Evolutionary conservation across 2,113 vertebrate species (phyloP), one percentile per base, ranked within the genome.

Genomic region (Vidua macroura): DNA sequence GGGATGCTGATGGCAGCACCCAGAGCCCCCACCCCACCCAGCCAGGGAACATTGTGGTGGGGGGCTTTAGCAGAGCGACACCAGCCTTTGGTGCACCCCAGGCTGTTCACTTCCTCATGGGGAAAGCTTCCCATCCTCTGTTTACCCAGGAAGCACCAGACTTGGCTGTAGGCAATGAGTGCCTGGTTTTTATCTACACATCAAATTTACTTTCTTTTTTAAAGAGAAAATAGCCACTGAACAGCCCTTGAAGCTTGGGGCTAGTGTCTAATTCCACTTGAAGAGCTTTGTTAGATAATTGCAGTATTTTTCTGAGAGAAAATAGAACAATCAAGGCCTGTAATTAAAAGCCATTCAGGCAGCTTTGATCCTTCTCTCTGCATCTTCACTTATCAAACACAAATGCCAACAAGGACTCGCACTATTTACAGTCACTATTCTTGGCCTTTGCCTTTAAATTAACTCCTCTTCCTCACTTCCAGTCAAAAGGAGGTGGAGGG

Each of bases 321-420:
- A 94, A 95, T 85, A 88, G 76, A 93, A 87, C 90, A 93, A 90
- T 94, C 52, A 52, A 93, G 53, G 68, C 72, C 90, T 8, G 11
- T 92, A 91, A 93, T 97, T 93, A 96, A 96, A 97, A 94, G 92
- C 91, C 75, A 81, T 86, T 87, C 93, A 90, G 64, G 52, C 80
- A 80, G 76, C 92, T 93, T 95, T 96, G 94, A 96, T 96, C 89
- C 86, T 91, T 76, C 73, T 48, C 37, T 81, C 79, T 52, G 46
- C 73, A 67, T 92, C 53, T 79, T 88, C 84, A 33, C 51, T 88
- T 60, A 68, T 48, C 37, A 70, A 78, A 74, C 51, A 28, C 73
- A 88, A 95, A 91, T 44, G 72, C 55, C 76, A 82, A 12, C 0
- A 5, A 87, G 53, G 78, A 37, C 43, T 80, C 67, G 58, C 60